phyloP scores from a whole-genome alignment of 2,113 vertebrate genomes.

The Periophthalmus modestus region DNA sequence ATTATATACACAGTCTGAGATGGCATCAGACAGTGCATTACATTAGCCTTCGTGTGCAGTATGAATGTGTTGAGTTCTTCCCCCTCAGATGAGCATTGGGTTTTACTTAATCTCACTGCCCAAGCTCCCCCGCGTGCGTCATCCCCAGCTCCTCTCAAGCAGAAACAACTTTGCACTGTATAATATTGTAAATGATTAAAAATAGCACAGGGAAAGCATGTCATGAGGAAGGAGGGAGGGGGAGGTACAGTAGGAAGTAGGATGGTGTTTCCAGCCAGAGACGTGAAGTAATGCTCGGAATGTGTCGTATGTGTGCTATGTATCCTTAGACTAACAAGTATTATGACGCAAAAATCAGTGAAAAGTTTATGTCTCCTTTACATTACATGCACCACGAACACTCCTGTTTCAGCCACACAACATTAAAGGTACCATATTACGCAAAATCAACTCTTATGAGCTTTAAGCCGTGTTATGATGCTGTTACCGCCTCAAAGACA shows the following conservation, averaged over 20 bases:
- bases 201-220: constrained; percentile 44
- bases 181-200: constrained; percentile 67
- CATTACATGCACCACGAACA: no score
- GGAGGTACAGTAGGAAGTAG: constrained; percentile 27
- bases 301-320: no score
- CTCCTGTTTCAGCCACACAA: no score
- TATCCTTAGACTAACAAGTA: no score
- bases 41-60: constrained; percentile 31
- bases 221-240: background rate
- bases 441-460: no score
- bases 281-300: no score
- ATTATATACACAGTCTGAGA: no score
- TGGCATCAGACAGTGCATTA: constrained; percentile 24
- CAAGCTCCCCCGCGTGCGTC: constrained; percentile 60
- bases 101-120: constrained; percentile 70
- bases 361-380: no score
- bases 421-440: no score
- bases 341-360: no score
- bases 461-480: no score
- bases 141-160: constrained; percentile 54
- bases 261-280: constrained; percentile 26
- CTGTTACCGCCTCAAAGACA: no score
- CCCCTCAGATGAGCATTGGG: constrained; percentile 66
- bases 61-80: constrained; percentile 61
- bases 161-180: constrained; percentile 62